Base-by-base conservation (phyloP, 1,140 invertebrate genomes). In the Ruditapes philippinarum region DNA sequence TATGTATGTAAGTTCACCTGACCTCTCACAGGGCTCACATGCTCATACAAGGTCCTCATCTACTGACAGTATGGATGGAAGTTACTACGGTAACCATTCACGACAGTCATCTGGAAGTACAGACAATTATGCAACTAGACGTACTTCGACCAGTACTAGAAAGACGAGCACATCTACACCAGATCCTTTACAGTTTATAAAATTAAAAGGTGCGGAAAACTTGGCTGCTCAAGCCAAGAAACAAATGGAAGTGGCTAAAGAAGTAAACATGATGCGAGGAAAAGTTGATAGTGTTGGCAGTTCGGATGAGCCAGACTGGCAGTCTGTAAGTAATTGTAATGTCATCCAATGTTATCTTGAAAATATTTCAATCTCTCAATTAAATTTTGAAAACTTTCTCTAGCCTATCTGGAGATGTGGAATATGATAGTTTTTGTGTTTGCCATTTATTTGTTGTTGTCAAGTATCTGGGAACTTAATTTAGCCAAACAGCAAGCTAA, bases 161-260 rank as follows among this genome's bases (percentile, higher is more conserved):
- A 89, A 89, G 65, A 89, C 73, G n/a, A 91, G 89, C 33, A 73
- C 90, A 31, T 45, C 92, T 0, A 87, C 89, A 2, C 51, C 89
- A 78, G 98, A 98, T 96, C 98, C 98, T 54, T 96, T 98, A 92
- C 98, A 99, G 96, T 99, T 98, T 96, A 97, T 99, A 82, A 98
- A 98, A 96, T 51, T 85, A 22, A 92, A 92, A 54, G 90, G 89
- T 14, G 92, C 92, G 5, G 92, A 89, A 12, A 87, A 92, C 90
- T 96, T 98, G 65, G 98, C 98, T 95, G 97, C 97, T 93, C 97
- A 97, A 57, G 98, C 98, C 9, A 97, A 98, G 92, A 97, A 98
- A 94, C 98, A 98, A 95, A 96, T 98, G 60, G 97, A 98, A 91
- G 97, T 98, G 90, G 98, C 98, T 7, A 97, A 98, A 93, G 97